Evolutionary conservation across 2,888 invertebrate genomes (phyloP).

Genomic region (Eupelmus urozonus): DNA sequence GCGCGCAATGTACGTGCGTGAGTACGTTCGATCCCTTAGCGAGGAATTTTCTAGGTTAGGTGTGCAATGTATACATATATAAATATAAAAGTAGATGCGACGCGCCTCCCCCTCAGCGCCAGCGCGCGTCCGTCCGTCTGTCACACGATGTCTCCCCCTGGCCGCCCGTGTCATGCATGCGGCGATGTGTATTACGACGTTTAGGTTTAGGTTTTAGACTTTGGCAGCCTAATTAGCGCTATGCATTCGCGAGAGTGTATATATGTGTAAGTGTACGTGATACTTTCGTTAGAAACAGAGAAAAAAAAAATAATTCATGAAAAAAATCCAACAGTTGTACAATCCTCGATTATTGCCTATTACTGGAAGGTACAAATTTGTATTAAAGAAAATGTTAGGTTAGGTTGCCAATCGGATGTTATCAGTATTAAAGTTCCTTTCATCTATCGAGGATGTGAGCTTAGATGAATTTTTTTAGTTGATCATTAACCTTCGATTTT

Average conservation of each 20-base stretch:
- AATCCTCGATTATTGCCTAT: conserved; percentile 26
- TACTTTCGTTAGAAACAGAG: conserved; percentile 1
- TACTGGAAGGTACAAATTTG: conserved; percentile 51
- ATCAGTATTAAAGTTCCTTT: conserved; percentile 53
- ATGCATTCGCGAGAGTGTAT: background rate
- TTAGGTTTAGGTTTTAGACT: conserved; percentile 30
- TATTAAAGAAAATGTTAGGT: conserved; percentile 33
- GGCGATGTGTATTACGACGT: conserved; percentile 19
- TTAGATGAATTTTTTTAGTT: too few relatives aligned
- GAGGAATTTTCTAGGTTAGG: conserved; percentile 43
- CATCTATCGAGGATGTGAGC: conserved; percentile 18
- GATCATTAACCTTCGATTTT: background rate
- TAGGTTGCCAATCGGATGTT: conserved; percentile 51
- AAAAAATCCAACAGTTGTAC: background rate
- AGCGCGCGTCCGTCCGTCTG: background rate
- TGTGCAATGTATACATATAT: too few relatives aligned
- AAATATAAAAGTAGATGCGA: background rate
- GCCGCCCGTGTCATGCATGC: too few relatives aligned
- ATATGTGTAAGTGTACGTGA: background rate
- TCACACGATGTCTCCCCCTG: background rate
- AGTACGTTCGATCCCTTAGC: conserved; percentile 47
- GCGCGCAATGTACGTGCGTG: conserved; percentile 10
- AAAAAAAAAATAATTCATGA: background rate
- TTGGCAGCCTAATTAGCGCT: conserved; percentile 48
- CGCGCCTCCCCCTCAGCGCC: too few relatives aligned